A percentile compares a stretch with the other conserved stretches of the same genome.
Evolutionary conservation across 2,888 invertebrate genomes (phyloP).

Genomic region (Antheraea assamensis): DNA sequence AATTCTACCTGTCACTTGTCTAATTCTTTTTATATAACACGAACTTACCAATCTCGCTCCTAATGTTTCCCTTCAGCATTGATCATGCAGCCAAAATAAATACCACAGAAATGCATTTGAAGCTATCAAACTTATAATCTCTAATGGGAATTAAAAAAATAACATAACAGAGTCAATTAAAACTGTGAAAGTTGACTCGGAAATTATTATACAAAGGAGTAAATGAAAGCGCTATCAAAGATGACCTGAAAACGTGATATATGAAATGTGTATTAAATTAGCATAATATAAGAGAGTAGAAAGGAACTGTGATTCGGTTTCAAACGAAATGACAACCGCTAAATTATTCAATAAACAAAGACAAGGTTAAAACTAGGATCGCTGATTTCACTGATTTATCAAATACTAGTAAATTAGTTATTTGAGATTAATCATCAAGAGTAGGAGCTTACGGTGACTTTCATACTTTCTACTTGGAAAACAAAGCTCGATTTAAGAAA

Average conservation of each 20-base stretch:
- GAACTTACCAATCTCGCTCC: too few species aligned
- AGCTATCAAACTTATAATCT: not conserved
- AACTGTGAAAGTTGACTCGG: not conserved
- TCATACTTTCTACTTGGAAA: not conserved
- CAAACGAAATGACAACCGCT: not conserved
- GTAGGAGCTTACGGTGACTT: not conserved
- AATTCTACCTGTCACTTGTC: too few species aligned
- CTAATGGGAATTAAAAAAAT: not conserved
- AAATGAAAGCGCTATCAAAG: not conserved
- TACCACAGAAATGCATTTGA: too few species aligned
- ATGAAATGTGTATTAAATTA: conserved; percentile 11
- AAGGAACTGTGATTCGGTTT: not conserved
- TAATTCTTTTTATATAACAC: too few species aligned
- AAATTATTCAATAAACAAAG: not conserved
- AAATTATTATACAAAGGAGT: not conserved
- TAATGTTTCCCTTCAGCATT: too few species aligned
- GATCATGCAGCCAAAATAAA: too few species aligned
- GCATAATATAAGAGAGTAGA: not conserved
- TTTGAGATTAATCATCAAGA: not conserved
- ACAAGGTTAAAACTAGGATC: not conserved
- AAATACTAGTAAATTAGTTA: not conserved
- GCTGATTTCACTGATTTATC: not conserved
- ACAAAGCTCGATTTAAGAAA: too few species aligned
- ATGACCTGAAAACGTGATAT: not conserved
- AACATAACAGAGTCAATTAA: not conserved